Percentiles rank a stretch among this genome's conserved stretches.
phyloP scores from a whole-genome alignment of 2,113 vertebrate species.

The Hemiprocne comata region DNA sequence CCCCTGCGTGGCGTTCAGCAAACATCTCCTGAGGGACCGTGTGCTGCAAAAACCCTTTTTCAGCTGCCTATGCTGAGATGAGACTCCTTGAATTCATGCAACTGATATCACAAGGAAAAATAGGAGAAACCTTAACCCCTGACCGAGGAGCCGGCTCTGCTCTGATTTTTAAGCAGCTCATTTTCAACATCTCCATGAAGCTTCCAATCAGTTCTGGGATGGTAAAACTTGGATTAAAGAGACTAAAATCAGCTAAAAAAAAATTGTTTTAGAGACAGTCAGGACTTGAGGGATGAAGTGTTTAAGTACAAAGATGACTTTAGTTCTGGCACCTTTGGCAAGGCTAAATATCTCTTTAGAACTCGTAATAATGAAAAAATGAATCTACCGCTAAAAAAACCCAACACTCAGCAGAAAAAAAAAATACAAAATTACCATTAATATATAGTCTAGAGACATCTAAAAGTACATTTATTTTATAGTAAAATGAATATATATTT shows the following conservation, averaged over 20 bases:
- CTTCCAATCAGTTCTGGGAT: constrained; percentile 13
- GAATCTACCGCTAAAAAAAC: neutral
- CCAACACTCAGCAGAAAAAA: neutral
- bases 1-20: neutral
- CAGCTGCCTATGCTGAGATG: neutral
- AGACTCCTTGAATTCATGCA: neutral
- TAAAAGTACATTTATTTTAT: constrained; percentile 6
- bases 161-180: neutral
- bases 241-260: neutral
- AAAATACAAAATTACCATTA: neutral
- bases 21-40: neutral
- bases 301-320: constrained; percentile 48
- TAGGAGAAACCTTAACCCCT: neutral
- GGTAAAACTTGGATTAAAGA: neutral
- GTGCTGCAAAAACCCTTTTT: neutral
- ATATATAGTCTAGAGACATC: neutral
- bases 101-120: neutral
- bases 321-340: constrained; percentile 34
- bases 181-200: neutral
- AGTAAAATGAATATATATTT: constrained; percentile 16
- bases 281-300: constrained; percentile 54
- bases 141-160: neutral
- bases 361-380: neutral
- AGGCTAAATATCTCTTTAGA: constrained; percentile 12
- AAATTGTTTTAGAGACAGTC: constrained; percentile 27